phyloP scores from a whole-genome alignment of 2,797 vertebrate species.

The Sebastes nivosus region DNA sequence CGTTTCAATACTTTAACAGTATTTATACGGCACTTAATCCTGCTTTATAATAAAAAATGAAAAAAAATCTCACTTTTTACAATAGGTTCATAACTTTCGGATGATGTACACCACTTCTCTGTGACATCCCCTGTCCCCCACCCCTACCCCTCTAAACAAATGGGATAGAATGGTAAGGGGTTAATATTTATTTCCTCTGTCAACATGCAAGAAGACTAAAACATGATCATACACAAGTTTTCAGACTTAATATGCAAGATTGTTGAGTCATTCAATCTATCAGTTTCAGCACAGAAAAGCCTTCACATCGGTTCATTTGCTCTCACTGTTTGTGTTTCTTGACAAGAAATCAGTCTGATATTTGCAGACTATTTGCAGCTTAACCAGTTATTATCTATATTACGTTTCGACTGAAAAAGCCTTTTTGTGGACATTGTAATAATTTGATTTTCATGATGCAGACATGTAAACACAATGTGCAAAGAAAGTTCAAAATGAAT shows the following conservation, averaged over 20 bases:
- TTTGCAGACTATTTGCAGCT: not conserved
- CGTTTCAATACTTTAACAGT: too few relatives aligned
- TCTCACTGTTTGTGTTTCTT: not conserved
- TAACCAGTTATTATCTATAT: not conserved
- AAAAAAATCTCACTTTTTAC: too few relatives aligned
- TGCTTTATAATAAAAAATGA: too few relatives aligned
- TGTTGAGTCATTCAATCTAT: not conserved
- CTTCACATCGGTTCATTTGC: not conserved
- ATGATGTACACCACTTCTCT: too few relatives aligned
- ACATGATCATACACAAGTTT: not conserved
- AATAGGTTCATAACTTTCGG: too few relatives aligned
- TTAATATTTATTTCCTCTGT: not conserved
- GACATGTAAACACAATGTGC: not conserved
- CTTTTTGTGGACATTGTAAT: not conserved
- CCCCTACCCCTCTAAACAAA: too few relatives aligned
- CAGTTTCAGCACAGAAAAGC: not conserved
- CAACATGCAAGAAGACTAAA: not conserved
- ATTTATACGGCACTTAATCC: too few relatives aligned
- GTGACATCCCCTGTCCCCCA: too few relatives aligned
- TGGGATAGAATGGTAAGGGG: rapidly evolving
- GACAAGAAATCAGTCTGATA: not conserved
- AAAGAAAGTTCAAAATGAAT: too few relatives aligned
- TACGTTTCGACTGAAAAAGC: not conserved
- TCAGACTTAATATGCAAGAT: not conserved
- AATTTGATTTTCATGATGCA: not conserved